Conservation (phyloP, 2,113 vertebrate genomes). For the rat (Rattus norvegicus) region DNA sequence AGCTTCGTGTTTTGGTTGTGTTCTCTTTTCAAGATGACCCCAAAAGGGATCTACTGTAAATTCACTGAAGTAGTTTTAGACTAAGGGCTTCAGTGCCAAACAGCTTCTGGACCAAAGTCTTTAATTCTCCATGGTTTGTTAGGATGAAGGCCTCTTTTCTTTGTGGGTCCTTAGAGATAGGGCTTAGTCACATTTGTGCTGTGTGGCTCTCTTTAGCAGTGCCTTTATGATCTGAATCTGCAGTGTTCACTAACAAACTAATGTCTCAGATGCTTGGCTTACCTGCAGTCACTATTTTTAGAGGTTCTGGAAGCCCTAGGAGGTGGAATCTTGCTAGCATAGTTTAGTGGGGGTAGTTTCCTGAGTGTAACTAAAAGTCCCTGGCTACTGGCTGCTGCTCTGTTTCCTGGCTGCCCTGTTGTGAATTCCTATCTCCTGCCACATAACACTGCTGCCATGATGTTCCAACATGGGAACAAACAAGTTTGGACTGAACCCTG, state of each 20-base stretch:
- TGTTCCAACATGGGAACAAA: not conserved
- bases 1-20: not conserved
- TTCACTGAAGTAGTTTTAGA: not conserved
- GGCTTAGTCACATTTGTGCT: not conserved
- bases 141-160: not conserved
- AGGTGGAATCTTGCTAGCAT: not conserved
- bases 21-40: not conserved
- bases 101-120: not conserved
- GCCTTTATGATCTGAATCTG: not conserved
- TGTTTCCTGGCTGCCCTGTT: not conserved
- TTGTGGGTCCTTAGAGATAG: too few relatives aligned
- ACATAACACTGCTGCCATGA: not conserved
- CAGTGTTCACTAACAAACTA: too few relatives aligned
- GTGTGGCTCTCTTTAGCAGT: not conserved
- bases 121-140: not conserved
- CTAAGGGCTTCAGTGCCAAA: not conserved
- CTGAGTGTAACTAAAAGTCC: not conserved
- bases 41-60: not conserved
- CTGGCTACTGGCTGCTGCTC: too few relatives aligned
- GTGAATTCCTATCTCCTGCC: not conserved
- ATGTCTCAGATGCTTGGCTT: not conserved
- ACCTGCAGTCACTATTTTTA: not conserved
- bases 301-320: not conserved
- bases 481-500: not conserved
- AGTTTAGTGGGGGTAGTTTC: not conserved